These are phyloP conservation scores for Anseranas semipalmata DNA, from an alignment of 2,113 vertebrate genomes.

Conservation along the genomic window DNA sequence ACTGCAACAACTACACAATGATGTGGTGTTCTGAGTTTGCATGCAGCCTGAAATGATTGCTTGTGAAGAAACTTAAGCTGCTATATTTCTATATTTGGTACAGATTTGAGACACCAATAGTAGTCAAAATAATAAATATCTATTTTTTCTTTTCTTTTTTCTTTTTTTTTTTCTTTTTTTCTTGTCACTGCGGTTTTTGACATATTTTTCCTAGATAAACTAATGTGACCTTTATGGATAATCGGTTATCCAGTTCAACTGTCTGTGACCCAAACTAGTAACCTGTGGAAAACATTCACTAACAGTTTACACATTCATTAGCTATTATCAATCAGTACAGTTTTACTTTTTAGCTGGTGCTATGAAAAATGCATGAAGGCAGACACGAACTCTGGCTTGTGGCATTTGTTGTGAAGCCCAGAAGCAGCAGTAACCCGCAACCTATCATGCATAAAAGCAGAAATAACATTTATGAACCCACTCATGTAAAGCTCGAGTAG, in stretches of 20 bases:
- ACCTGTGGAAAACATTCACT: neutral
- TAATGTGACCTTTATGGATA: slow-evolving; percentile 8
- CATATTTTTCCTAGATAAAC: neutral
- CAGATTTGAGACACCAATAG: neutral
- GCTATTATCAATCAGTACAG: slow-evolving; percentile 58
- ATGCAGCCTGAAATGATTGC: neutral
- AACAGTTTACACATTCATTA: slow-evolving; percentile 49
- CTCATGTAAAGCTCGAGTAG: slow-evolving; percentile 66
- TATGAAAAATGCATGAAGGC: slow-evolving; percentile 55
- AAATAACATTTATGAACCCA: slow-evolving; percentile 69
- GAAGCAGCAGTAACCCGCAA: neutral
- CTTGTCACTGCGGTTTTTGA: neutral
- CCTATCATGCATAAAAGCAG: slow-evolving; percentile 58
- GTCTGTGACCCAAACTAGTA: neutral
- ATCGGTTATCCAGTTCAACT: slow-evolving; percentile 31
- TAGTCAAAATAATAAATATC: neutral
- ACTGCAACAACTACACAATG: neutral
- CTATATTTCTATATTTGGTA: neutral
- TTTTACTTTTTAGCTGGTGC: slow-evolving; percentile 49
- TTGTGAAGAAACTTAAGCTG: neutral
- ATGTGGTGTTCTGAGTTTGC: neutral
- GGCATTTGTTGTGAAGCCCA: neutral
- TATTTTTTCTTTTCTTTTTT: no score
- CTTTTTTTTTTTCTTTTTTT: no score
- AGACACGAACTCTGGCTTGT: neutral